Percentiles rank a stretch among this genome's conserved stretches.
These are phyloP conservation scores for Laothoe populi DNA, from an alignment of 2,888 invertebrate species.

Conservation along the genomic window DNA sequence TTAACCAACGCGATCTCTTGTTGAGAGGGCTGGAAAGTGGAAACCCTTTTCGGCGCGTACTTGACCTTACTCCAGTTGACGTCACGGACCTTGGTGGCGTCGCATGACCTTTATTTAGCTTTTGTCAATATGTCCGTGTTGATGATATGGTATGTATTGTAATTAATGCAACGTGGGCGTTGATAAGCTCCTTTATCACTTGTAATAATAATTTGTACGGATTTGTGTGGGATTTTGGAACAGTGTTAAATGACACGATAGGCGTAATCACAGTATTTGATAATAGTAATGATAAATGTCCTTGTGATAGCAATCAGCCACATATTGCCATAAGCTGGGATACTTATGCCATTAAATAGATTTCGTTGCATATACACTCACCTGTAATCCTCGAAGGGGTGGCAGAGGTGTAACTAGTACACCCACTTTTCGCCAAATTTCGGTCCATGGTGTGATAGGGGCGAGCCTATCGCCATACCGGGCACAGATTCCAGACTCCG, in stretches of 20 bases:
- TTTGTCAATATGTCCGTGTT: neutral
- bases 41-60: slow-evolving; percentile 1
- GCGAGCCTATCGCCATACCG: no score
- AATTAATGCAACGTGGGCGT: neutral
- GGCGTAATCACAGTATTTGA: neutral
- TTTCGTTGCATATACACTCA: no score
- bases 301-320: no score
- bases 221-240: slow-evolving; percentile 2
- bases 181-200: neutral
- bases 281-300: neutral
- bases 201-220: neutral
- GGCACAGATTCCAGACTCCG: no score
- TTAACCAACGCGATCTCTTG: slow-evolving; percentile 5
- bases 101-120: neutral
- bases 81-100: neutral
- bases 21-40: slow-evolving; percentile 3
- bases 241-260: neutral
- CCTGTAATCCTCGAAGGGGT: no score
- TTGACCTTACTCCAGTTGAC: slow-evolving; percentile 1
- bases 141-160: neutral
- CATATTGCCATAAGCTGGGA: no score
- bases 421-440: no score
- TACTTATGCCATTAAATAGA: no score
- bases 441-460: no score
- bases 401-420: no score